These are phyloP conservation scores for Amphiprion percula DNA, from an alignment of 2,113 vertebrate species.

Conservation along the genomic window DNA sequence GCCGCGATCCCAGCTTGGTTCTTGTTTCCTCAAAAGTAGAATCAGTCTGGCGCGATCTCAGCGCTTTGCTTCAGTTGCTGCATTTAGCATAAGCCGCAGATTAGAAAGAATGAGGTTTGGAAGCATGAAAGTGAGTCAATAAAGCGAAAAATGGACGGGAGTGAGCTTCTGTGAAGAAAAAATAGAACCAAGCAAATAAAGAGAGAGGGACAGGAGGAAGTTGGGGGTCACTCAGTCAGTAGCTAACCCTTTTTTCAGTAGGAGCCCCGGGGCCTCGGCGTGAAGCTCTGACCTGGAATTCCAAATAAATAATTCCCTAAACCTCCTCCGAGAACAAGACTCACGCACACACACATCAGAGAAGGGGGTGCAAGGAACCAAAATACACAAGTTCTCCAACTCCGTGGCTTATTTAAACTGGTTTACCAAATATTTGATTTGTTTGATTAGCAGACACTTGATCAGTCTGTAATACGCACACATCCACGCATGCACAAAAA, in stretches of 20 bases:
- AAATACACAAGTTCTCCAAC: conserved; percentile 35
- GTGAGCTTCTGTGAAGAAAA: conserved; percentile 16
- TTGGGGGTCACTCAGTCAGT: conserved; percentile 50
- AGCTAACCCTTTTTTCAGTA: conserved; percentile 33
- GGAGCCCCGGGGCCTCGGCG: conserved; percentile 41
- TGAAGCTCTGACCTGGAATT: conserved; percentile 74
- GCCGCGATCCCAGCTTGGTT: conserved; percentile 4
- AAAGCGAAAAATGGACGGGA: conserved; percentile 21
- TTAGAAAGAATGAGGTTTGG: conserved; percentile 5
- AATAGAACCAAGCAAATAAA: conserved; percentile 6
- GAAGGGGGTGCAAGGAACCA: neutral
- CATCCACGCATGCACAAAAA: neutral
- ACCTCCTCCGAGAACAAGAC: conserved; percentile 24
- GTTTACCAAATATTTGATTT: conserved; percentile 5
- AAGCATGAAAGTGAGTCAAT: conserved; percentile 6
- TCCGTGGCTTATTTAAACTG: conserved; percentile 22
- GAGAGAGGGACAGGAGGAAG: conserved; percentile 24
- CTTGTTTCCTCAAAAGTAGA: conserved; percentile 10
- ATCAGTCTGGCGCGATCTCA: neutral
- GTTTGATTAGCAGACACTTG: conserved; percentile 31
- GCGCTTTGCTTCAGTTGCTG: conserved; percentile 19
- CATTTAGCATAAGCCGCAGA: conserved; percentile 14
- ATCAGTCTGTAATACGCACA: neutral
- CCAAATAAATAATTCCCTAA: conserved; percentile 74
- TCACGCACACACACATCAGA: neutral